These are phyloP conservation scores for Dicycla oo DNA, from an alignment of 2,888 invertebrate species.

Conservation along the genomic window DNA sequence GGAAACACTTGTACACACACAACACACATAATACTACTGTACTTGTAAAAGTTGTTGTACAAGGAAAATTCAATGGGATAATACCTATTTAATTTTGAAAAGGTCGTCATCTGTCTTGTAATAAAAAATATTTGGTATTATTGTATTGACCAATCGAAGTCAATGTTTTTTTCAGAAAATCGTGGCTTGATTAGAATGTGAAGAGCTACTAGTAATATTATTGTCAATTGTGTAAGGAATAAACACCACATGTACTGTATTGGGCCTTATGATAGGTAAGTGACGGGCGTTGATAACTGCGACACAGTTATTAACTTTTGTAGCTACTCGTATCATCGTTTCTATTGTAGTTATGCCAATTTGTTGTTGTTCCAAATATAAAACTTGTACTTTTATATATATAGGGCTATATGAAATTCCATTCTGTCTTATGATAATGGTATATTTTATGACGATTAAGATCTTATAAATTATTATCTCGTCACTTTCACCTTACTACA, in stretches of 20 bases:
- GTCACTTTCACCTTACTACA: background rate
- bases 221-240: background rate
- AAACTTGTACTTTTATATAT: no score
- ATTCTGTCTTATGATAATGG: background rate
- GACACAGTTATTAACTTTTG: background rate
- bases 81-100: background rate
- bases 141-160: background rate
- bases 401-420: background rate
- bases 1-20: constrained; percentile 1
- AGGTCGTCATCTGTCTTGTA: background rate
- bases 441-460: background rate
- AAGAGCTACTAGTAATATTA: background rate
- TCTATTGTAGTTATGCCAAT: background rate
- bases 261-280: background rate
- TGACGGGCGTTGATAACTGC: background rate
- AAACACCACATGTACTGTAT: background rate
- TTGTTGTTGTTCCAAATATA: background rate
- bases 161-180: background rate
- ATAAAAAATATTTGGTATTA: background rate
- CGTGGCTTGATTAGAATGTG: background rate
- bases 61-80: background rate
- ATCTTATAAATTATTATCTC: background rate
- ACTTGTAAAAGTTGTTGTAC: no score
- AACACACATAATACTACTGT: no score
- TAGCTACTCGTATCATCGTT: no score